Base-by-base conservation (phyloP, 2,113 vertebrate genomes). In the Hiodon tergisus region DNA sequence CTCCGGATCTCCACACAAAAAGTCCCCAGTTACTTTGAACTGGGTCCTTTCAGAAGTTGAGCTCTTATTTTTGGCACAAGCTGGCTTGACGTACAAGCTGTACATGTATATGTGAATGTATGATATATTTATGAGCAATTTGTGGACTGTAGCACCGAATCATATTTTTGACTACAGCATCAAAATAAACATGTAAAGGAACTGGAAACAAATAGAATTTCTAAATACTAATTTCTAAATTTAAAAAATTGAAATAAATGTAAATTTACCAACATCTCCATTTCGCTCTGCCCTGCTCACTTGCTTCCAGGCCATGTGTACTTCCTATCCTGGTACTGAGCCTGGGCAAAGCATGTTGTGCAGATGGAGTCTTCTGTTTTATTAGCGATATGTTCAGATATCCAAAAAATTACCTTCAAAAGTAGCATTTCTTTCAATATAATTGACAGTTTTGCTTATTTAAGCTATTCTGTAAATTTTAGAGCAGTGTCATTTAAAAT, bases 1-100 rank as follows among this genome's bases (percentile, higher is more conserved):
- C 86, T 79, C 72, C 76, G 1, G 51, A 31, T 31, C 31, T 31
- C 48, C 50, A 69, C 6, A 17, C 81, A 51, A n/a, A 10, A 31
- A 17, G 53, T 48, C 31, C 65, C 65, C 10, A 46, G 47, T 48
- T 51, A 14, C 50, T 51, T 68, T 50, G 48, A 68, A 31, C 31
- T 31, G 31, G 31, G 31, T 31, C 31, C 31, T 31, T 31, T 31
- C n/a, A n/a, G n/a, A 31, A 31, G 31, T 31, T 31, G 31, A 31
- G 31, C 31, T 31, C 31, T 0, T 31, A 31, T 31, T 31, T 31
- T 31, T 31, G 31, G 31, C 31, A 31, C 31, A 31, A 31, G 31
- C 31, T 31, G 31, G 31, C 31, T 31, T 31, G 31, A 31, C 31
- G 31, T 31, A 31, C 31, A 31, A 31, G 31, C 31, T 31, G 31